Evolutionary conservation across 92 coral and sea anemone species (phyloP).

Genomic region (Porites evermanni): DNA sequence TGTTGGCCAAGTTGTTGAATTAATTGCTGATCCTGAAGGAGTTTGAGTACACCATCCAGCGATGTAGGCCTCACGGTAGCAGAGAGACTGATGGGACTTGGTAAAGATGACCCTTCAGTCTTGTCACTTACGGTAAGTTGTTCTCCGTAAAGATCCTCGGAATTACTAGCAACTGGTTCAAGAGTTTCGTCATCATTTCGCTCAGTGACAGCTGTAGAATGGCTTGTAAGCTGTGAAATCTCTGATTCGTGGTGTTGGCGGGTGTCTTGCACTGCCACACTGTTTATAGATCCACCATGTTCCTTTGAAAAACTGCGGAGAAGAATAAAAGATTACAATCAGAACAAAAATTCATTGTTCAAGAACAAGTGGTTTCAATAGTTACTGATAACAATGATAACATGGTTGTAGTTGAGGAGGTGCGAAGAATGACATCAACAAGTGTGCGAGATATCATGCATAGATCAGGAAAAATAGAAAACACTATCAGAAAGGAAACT

Average conservation of each 20-base stretch:
- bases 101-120: constrained; percentile 9
- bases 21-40: constrained; percentile 89
- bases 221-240: background rate
- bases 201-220: background rate
- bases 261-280: constrained; percentile 9
- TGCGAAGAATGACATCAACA: too few species aligned
- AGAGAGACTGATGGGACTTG: background rate
- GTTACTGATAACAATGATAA: too few species aligned
- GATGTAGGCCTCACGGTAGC: constrained; percentile 62
- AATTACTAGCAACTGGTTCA: background rate
- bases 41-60: constrained; percentile 83
- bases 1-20: constrained; percentile 87
- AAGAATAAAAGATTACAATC: too few species aligned
- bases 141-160: background rate
- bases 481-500: too few species aligned
- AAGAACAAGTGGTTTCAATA: too few species aligned
- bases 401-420: too few species aligned
- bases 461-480: too few species aligned
- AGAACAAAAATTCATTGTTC: too few species aligned
- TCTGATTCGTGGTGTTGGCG: background rate
- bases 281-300: background rate
- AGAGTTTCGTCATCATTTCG: background rate
- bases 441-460: too few species aligned
- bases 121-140: background rate
- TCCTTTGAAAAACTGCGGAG: constrained; percentile 9